Conservation (phyloP, 1,140 invertebrate species). For the Mycetomoellerius zeteki region DNA sequence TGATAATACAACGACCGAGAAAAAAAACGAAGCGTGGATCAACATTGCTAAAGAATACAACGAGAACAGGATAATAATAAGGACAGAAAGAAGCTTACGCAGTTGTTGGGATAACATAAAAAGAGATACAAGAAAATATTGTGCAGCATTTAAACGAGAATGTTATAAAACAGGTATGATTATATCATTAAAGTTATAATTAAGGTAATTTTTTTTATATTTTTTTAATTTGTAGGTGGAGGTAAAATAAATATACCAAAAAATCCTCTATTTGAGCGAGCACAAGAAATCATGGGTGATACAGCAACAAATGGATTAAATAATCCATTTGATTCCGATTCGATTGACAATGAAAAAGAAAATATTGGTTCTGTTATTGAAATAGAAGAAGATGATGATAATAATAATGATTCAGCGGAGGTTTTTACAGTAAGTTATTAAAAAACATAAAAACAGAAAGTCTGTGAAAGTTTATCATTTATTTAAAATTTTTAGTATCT, state of each 20-base stretch:
- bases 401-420: background rate
- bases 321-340: conserved; percentile 25
- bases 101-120: no score
- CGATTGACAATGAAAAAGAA: background rate
- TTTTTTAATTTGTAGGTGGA: conserved; percentile 29
- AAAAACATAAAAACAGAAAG: background rate
- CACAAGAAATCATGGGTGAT: conserved; percentile 11
- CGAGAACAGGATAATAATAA: no score
- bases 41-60: no score
- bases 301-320: background rate
- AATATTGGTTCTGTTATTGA: background rate
- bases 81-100: no score
- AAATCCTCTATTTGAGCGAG: background rate
- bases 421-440: conserved; percentile 7
- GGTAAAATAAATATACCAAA: background rate
- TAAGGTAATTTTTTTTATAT: no score
- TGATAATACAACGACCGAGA: no score
- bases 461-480: conserved; percentile 13
- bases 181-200: no score
- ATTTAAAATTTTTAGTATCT: conserved; percentile 18
- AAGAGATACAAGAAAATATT: no score
- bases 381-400: background rate
- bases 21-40: no score
- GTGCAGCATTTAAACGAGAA: no score
- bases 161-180: no score